phyloP scores from a whole-genome alignment of 2,113 vertebrate genomes.

The Otus sunia region DNA sequence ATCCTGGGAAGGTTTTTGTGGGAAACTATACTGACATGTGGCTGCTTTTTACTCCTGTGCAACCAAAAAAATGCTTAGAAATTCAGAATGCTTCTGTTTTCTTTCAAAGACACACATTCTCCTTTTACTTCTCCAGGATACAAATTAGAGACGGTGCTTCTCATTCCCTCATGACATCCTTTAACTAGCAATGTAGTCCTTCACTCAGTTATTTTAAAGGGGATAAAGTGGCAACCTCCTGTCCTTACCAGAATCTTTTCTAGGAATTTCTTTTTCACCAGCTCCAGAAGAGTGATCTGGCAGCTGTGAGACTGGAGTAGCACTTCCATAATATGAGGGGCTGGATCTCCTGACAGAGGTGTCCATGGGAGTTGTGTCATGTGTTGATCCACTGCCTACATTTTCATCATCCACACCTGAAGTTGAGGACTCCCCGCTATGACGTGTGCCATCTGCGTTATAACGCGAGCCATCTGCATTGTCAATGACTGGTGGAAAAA shows the following conservation, averaged over 20 bases:
- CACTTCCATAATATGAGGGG: background rate
- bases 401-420: constrained; percentile 52
- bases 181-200: background rate
- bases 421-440: constrained; percentile 17
- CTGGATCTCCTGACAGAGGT: constrained; percentile 50
- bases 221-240: background rate
- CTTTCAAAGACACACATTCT: background rate
- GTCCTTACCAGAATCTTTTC: constrained; percentile 53
- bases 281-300: background rate
- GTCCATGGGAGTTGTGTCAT: constrained; percentile 58
- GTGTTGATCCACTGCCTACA: constrained; percentile 57
- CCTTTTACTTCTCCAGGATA: background rate
- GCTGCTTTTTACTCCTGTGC: background rate
- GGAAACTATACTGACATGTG: background rate
- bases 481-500: constrained; percentile 67
- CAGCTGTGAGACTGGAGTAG: background rate
- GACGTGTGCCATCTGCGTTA: constrained; percentile 26
- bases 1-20: background rate
- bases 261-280: background rate
- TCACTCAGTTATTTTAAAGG: background rate
- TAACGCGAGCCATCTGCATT: constrained; percentile 73
- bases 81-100: background rate
- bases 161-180: background rate
- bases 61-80: background rate
- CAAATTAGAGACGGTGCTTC: background rate